Percentiles rank a stretch among this genome's conserved stretches.
Evolutionary conservation across 2,113 vertebrate genomes (phyloP).

Genomic region (Tinamus guttatus): DNA sequence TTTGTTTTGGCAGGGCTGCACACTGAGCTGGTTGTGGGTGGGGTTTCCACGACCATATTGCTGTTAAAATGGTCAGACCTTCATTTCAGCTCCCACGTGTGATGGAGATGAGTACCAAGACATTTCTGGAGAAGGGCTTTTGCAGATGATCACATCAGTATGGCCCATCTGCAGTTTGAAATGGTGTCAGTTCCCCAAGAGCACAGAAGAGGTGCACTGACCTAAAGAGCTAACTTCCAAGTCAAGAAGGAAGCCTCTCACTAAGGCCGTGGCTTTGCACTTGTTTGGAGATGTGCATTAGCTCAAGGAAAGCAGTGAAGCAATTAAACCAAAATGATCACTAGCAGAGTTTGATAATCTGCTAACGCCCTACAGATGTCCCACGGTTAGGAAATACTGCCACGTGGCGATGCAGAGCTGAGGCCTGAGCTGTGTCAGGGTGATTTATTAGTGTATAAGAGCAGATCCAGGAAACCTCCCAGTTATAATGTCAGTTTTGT

Average conservation of each 20-base stretch:
- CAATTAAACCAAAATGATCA: neutral
- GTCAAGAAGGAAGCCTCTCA: neutral
- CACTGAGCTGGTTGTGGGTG: neutral
- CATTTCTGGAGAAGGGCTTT: too few relatives aligned
- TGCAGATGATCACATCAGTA: neutral
- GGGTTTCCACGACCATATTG: neutral
- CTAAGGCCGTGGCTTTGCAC: neutral
- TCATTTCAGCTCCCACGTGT: neutral
- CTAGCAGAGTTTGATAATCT: neutral
- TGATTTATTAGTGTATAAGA: neutral
- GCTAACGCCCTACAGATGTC: neutral
- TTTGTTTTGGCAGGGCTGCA: neutral
- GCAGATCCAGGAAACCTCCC: neutral
- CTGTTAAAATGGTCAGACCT: neutral
- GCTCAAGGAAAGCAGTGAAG: neutral
- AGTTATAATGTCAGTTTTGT: neutral
- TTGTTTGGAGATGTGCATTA: neutral
- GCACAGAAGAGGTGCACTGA: neutral
- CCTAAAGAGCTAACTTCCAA: neutral
- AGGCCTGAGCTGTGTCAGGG: neutral
- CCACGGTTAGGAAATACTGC: neutral
- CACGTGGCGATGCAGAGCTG: neutral
- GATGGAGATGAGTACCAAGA: neutral
- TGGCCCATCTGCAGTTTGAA: neutral
- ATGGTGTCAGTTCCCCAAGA: neutral